Conservation (phyloP, 1,140 invertebrate genomes). For the Penaeus vannamei region DNA sequence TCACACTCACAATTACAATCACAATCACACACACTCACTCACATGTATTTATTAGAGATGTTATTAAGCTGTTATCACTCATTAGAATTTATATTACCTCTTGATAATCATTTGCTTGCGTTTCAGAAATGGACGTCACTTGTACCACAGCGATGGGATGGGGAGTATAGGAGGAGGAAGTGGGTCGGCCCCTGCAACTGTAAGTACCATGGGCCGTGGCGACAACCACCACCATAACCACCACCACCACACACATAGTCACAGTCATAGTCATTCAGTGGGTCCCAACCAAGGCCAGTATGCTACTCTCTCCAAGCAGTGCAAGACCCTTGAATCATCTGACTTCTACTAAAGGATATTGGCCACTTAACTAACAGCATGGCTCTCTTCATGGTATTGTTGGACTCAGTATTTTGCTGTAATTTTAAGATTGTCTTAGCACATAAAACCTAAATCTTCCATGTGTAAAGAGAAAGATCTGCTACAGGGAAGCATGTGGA, state of each 20-base stretch:
- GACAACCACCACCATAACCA: constrained; percentile 60
- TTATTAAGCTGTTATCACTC: not conserved
- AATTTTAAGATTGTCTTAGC: not conserved
- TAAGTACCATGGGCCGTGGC: constrained; percentile 46
- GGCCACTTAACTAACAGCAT: constrained; percentile 34
- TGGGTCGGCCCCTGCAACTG: constrained; percentile 53
- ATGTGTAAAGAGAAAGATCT: constrained; percentile 5
- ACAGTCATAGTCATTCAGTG: constrained; percentile 61
- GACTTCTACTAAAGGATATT: constrained; percentile 89
- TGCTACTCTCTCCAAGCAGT: constrained; percentile 88
- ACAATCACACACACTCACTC: not conserved
- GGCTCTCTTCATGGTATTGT: constrained; percentile 40
- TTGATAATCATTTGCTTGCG: constrained; percentile 7
- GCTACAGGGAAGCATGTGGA: constrained; percentile 44
- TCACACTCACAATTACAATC: not conserved
- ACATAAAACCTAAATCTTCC: constrained; percentile 16
- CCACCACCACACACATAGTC: constrained; percentile 62
- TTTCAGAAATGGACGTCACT: constrained; percentile 65
- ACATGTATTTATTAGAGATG: not conserved
- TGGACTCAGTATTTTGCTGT: not conserved
- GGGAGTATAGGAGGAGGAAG: constrained; percentile 65
- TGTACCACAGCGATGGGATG: constrained; percentile 67
- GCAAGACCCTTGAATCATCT: constrained; percentile 93
- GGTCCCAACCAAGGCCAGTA: constrained; percentile 71
- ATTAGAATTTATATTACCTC: not conserved